Evolutionary conservation across 2,797 vertebrate genomes (phyloP).

Genomic region (Danio kyathit): DNA sequence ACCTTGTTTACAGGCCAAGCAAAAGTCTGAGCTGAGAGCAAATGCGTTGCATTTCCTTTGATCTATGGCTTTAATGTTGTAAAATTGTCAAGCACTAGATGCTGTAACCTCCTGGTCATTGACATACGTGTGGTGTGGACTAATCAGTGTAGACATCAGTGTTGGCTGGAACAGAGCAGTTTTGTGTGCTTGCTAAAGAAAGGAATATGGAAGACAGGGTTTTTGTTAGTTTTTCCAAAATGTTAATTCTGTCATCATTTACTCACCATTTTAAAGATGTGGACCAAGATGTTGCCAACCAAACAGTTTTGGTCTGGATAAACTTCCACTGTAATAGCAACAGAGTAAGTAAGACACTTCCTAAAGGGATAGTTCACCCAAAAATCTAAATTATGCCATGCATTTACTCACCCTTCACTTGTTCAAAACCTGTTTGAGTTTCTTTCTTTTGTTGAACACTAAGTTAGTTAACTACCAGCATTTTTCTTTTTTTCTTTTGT

Average conservation of each 20-base stretch:
- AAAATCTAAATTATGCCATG: too few species aligned
- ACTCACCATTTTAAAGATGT: background rate
- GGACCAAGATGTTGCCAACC: background rate
- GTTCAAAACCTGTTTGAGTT: too few species aligned
- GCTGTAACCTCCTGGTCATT: constrained; percentile 3
- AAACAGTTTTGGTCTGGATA: background rate
- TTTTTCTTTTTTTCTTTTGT: background rate
- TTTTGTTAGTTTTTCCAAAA: background rate
- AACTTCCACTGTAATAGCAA: background rate
- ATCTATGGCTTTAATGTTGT: constrained; percentile 8
- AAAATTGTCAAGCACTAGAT: constrained; percentile 5
- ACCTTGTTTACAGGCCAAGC: background rate
- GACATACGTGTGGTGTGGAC: background rate
- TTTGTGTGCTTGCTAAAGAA: constrained; percentile 2
- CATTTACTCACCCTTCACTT: too few species aligned
- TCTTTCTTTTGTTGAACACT: too few species aligned
- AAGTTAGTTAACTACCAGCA: too few species aligned
- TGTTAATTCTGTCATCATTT: background rate
- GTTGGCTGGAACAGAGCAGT: background rate
- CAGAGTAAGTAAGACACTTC: background rate
- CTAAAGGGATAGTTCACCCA: too few species aligned
- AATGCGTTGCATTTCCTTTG: constrained; percentile 14
- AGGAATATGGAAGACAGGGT: background rate
- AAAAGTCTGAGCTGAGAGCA: constrained; percentile 14
- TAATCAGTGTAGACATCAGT: background rate